Conservation (phyloP, 92 coral and sea anemone genomes). For the Diadumene lineata region DNA sequence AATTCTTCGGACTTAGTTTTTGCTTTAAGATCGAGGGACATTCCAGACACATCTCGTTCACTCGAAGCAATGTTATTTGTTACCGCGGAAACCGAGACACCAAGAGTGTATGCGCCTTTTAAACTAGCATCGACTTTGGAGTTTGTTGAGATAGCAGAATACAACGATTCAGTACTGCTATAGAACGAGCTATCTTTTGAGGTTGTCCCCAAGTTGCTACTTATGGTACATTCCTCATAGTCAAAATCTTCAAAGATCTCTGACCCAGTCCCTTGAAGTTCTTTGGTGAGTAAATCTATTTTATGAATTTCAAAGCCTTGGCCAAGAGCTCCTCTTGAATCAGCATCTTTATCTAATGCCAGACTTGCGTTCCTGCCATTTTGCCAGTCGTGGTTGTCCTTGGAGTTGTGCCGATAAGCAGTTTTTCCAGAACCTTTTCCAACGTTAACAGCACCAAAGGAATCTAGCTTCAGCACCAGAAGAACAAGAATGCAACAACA, state of each 20-base stretch:
- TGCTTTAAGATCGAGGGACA: slow-evolving; percentile 41
- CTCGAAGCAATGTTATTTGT: slow-evolving; percentile 51
- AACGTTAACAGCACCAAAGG: too few relatives aligned
- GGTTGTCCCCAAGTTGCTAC: background rate
- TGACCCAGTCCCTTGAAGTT: slow-evolving; percentile 41
- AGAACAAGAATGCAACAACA: too few relatives aligned
- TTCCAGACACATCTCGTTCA: slow-evolving; percentile 30
- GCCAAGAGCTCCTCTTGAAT: slow-evolving; percentile 34
- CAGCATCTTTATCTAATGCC: background rate
- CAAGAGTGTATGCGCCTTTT: slow-evolving; percentile 45
- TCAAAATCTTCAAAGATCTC: slow-evolving; percentile 23
- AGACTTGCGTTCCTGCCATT: too few relatives aligned
- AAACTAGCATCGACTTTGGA: slow-evolving; percentile 37
- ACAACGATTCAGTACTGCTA: slow-evolving; percentile 42
- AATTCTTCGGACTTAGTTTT: slow-evolving; percentile 26
- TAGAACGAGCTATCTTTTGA: slow-evolving; percentile 21
- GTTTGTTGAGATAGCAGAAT: slow-evolving; percentile 41
- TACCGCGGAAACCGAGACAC: slow-evolving; percentile 41
- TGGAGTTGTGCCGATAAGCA: too few relatives aligned
- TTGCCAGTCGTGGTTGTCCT: too few relatives aligned
- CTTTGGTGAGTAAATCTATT: slow-evolving; percentile 38
- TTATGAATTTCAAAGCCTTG: slow-evolving; percentile 49
- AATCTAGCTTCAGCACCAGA: too few relatives aligned
- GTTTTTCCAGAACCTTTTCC: too few relatives aligned
- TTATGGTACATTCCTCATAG: background rate